phyloP scores from a whole-genome alignment of 2,888 invertebrate genomes.

The Hyppa rectilinea region DNA sequence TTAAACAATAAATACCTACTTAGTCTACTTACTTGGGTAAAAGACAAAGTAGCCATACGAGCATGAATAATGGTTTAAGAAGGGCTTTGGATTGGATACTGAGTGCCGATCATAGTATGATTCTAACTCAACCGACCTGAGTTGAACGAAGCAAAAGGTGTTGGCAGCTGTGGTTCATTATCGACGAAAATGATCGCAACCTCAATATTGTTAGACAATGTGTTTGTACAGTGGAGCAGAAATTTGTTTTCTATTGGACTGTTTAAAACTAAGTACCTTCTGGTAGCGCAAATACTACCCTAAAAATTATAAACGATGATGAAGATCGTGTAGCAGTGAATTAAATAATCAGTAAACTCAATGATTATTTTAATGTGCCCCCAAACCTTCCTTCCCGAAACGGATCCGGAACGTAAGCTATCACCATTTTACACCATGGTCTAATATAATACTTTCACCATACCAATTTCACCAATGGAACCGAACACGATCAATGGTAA shows the following conservation, averaged over 20 bases:
- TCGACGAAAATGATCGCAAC: background rate
- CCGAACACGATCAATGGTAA: too few relatives aligned
- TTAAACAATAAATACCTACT: too few relatives aligned
- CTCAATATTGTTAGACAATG: slow-evolving; percentile 5
- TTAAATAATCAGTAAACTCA: background rate
- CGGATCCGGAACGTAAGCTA: background rate
- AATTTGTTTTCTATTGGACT: background rate
- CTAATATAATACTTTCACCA: too few relatives aligned
- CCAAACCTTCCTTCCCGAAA: background rate
- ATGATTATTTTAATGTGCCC: background rate
- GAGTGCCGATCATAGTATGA: background rate
- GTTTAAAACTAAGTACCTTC: background rate
- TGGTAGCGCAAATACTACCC: background rate
- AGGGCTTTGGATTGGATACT: background rate
- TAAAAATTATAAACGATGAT: background rate
- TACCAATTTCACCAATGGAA: too few relatives aligned
- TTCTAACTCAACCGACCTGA: background rate
- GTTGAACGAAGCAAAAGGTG: slow-evolving; percentile 3
- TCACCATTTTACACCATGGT: background rate
- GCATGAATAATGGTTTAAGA: background rate
- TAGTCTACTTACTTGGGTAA: background rate
- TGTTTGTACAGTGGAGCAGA: background rate
- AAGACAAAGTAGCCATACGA: too few relatives aligned
- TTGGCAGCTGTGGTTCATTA: background rate
- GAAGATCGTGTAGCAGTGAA: background rate